phyloP scores from a whole-genome alignment of 35 echinoderm and acorn worm genomes.

The Heliocidaris tuberculata region DNA sequence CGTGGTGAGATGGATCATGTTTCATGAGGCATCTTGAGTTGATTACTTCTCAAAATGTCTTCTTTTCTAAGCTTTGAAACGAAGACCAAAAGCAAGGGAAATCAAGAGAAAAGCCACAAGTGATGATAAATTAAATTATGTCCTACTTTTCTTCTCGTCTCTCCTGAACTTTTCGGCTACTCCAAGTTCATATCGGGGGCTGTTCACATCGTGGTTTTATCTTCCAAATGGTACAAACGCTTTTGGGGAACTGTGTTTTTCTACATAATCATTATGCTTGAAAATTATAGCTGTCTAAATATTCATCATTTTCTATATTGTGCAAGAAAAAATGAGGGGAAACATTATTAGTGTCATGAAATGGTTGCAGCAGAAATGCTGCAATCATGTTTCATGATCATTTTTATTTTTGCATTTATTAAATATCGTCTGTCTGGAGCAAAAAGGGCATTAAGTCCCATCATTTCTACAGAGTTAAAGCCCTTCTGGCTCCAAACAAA shows the following conservation, averaged over 20 bases:
- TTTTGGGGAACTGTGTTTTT: background rate
- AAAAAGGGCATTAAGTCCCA: too few species aligned
- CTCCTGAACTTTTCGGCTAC: background rate
- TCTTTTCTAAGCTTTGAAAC: constrained; percentile 34
- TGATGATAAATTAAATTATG: constrained; percentile 28
- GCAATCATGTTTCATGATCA: background rate
- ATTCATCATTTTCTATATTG: background rate
- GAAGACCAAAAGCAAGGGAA: constrained; percentile 32
- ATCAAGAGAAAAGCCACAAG: constrained; percentile 31
- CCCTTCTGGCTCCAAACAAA: too few species aligned
- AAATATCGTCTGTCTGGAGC: too few species aligned
- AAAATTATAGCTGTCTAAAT: background rate
- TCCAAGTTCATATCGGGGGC: background rate
- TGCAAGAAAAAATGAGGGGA: background rate
- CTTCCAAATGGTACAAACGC: background rate
- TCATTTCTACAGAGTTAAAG: too few species aligned
- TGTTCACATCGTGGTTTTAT: background rate
- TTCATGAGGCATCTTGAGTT: constrained; percentile 26
- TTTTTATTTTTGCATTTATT: too few species aligned
- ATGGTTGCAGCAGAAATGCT: background rate
- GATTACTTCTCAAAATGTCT: constrained; percentile 36
- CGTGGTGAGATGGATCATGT: background rate
- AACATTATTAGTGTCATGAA: background rate
- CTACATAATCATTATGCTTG: background rate
- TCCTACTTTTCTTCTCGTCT: background rate